Evolutionary conservation across 2,113 vertebrate species (phyloP).

Genomic region (Proteles cristata): DNA sequence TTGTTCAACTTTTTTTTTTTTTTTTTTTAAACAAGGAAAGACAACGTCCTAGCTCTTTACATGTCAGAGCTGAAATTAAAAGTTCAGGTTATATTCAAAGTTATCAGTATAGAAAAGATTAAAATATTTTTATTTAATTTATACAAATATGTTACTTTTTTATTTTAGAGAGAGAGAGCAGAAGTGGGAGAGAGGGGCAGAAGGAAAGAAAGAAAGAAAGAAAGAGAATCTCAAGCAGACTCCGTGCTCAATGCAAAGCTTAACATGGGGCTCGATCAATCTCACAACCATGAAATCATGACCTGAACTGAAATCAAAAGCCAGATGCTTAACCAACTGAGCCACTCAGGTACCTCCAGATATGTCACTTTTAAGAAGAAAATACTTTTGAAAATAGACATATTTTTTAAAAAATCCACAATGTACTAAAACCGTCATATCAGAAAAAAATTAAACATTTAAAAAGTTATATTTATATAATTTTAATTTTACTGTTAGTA

Average conservation of each 20-base stretch:
- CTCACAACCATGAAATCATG: too few relatives aligned
- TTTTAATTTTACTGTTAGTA: background rate
- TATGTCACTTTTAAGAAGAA: background rate
- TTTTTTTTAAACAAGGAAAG: background rate
- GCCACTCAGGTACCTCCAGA: too few relatives aligned
- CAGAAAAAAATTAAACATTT: slow-evolving; percentile 17
- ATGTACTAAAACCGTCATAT: background rate
- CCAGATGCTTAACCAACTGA: too few relatives aligned
- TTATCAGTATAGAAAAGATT: background rate
- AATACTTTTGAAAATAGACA: background rate
- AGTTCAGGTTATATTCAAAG: background rate
- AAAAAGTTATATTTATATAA: background rate
- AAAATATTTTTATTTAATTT: background rate
- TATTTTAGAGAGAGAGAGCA: background rate
- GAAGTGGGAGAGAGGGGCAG: too few relatives aligned
- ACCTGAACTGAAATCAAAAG: too few relatives aligned
- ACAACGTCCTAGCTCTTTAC: background rate
- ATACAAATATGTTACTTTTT: background rate
- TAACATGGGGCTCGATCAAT: too few relatives aligned
- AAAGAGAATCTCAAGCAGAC: too few relatives aligned
- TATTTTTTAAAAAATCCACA: background rate
- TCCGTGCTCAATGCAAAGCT: too few relatives aligned
- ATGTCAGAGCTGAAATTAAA: background rate
- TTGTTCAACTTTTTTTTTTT: background rate
- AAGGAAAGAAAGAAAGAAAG: too few relatives aligned